A percentile compares a stretch with the other conserved stretches of the same genome.
phyloP scores from a whole-genome alignment of 1,140 invertebrate genomes.

The Paralvinella palmiformis region DNA sequence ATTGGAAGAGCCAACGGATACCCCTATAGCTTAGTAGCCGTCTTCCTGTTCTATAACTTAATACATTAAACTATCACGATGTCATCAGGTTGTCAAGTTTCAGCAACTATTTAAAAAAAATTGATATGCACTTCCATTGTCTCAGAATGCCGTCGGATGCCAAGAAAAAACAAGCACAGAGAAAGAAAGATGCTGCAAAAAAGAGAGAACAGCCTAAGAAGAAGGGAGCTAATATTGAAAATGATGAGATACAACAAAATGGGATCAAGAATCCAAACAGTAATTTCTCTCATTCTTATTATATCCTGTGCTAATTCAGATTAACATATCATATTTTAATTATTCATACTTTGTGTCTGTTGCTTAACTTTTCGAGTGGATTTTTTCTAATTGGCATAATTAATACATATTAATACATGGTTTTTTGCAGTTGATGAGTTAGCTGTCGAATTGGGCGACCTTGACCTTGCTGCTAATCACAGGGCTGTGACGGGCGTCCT shows the following conservation, averaged over 20 bases:
- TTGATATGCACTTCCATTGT: no score
- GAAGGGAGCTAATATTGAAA: conserved; percentile 19
- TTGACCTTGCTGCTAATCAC: conserved; percentile 84
- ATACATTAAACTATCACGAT: no score
- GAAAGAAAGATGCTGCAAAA: conserved; percentile 93
- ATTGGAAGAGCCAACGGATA: no score
- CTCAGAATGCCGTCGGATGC: conserved; percentile 88
- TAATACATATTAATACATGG: not conserved
- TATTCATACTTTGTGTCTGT: not conserved
- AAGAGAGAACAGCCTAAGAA: conserved; percentile 55
- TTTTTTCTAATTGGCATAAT: not conserved
- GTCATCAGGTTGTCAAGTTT: no score
- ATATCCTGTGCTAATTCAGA: not conserved
- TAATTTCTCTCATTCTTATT: not conserved
- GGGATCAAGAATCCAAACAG: not conserved
- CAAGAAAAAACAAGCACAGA: conserved; percentile 93
- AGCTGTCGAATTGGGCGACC: conserved; percentile 65
- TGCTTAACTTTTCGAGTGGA: not conserved
- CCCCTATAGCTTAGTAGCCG: no score
- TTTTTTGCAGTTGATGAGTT: conserved; percentile 69
- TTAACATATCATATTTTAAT: not conserved
- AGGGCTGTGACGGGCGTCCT: conserved; percentile 90
- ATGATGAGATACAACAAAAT: conserved; percentile 12
- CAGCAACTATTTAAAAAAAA: no score
- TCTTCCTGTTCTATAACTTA: no score